phyloP scores from a whole-genome alignment of 2,113 vertebrate genomes.

The Oreocharis arfaki region DNA sequence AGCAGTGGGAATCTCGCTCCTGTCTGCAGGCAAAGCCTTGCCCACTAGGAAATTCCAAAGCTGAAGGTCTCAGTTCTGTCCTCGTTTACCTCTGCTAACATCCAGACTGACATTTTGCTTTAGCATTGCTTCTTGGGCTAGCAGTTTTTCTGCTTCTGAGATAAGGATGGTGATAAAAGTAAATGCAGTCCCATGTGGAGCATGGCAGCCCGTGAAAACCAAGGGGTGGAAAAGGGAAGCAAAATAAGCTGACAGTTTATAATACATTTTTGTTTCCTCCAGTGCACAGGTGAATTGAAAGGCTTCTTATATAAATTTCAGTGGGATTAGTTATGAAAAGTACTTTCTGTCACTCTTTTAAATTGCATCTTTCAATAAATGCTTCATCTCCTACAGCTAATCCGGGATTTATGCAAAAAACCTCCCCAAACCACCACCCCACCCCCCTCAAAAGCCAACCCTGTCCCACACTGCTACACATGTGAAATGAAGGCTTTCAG shows the following conservation, averaged over 20 bases:
- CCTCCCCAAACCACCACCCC: neutral
- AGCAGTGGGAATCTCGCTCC: neutral
- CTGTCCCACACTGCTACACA: neutral
- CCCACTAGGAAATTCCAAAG: neutral
- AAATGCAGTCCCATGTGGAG: neutral
- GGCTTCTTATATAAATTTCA: neutral
- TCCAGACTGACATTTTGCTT: neutral
- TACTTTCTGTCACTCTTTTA: slow-evolving; percentile 1
- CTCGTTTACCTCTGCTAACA: neutral
- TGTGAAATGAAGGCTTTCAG: neutral
- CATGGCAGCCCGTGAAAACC: neutral
- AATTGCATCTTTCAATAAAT: neutral
- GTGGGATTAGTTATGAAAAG: neutral
- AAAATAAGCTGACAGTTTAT: neutral
- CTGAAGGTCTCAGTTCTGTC: neutral
- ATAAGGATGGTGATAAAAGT: neutral
- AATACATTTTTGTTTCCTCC: neutral
- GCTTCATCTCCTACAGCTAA: slow-evolving; percentile 3
- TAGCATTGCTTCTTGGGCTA: neutral
- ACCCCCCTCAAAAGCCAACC: neutral
- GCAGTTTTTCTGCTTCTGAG: neutral
- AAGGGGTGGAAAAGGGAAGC: neutral
- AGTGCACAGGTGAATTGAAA: neutral
- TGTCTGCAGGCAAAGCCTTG: neutral
- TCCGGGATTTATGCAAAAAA: slow-evolving; percentile 1